Base-by-base conservation (phyloP, 2,888 invertebrate species). In the Hypsopygia costalis region DNA sequence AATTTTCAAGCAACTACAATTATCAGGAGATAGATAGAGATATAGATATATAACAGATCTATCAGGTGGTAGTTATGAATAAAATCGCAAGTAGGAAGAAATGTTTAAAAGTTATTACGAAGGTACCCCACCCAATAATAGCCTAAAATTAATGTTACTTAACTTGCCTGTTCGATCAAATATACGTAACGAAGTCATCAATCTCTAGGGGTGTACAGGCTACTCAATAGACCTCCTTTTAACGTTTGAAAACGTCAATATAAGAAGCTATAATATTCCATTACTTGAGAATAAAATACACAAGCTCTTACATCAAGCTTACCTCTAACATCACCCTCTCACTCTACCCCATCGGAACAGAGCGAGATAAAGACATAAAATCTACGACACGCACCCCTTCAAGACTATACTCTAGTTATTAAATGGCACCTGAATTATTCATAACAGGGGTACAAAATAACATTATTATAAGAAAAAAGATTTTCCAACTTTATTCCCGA, bases 341-440 rank as follows among this genome's bases (percentile, higher is more conserved):
- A 51, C 53, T 62, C 58, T 40, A 53, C 44, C 47, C 51, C 54
- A 52, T 61, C 56, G 54, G 46, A 62, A 56, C 44, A 52, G 64
- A 71, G 56, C 52, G 65, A 53, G 69, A 69, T 56, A 52, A 56
- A 47, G 35, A 44, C 39, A 40, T 44, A 40, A 52, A 50, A 53
- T 55, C 53, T 43, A 49, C 51, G 56, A 54, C 52, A 53, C 53
- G 53, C 51, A 53, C 55, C 54, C 56, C 63, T 58, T 59, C 58
- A 58, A 62, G 58, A 67, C 71, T 66, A 65, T 57, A 58, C 64
- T 56, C 66, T 71, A 77, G 81, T 83, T 87, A 87, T 83, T 85
- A 85, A 82, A 78, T 76, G 74, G 62, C 69, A 72, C 66, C 69
- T 87, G 87, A 86, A 87, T 87, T 72, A 87, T 86, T 87, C 86